Conservation (phyloP, 2,113 vertebrate genomes). For the Bubo scandiacus region DNA sequence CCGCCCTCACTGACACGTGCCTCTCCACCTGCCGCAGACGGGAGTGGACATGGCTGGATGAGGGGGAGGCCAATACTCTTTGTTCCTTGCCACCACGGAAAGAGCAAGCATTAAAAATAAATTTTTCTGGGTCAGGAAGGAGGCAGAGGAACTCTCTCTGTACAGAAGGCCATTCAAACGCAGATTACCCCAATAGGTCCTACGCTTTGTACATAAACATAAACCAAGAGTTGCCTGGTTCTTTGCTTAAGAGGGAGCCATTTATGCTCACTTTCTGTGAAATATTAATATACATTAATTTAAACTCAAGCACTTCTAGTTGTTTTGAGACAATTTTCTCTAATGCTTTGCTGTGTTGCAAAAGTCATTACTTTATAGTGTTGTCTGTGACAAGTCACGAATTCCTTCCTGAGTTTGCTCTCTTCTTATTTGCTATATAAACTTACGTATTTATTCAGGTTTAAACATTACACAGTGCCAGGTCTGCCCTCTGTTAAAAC, state of each 20-base stretch:
- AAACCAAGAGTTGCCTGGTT: not conserved
- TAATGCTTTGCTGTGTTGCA: not conserved
- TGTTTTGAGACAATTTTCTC: not conserved
- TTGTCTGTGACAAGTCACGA: not conserved
- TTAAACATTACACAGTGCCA: not conserved
- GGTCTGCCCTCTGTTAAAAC: not conserved
- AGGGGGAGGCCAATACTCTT: not conserved
- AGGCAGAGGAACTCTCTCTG: not conserved
- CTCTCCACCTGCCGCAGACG: fast-evolving
- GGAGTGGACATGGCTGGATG: fast-evolving
- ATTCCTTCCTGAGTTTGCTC: not conserved
- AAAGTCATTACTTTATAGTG: not conserved
- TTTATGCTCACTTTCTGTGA: not conserved
- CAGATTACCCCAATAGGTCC: not conserved
- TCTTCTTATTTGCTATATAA: not conserved
- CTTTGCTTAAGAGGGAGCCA: not conserved
- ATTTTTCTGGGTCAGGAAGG: not conserved
- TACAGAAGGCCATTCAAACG: not conserved
- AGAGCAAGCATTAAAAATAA: not conserved
- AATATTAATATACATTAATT: not conserved
- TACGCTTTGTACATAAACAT: fast-evolving
- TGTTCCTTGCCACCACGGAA: not conserved
- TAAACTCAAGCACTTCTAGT: not conserved
- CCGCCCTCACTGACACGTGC: fast-evolving
- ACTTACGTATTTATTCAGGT: conserved; percentile 1